A percentile compares a stretch with the other conserved stretches of the same genome.
Conservation (phyloP, 2,797 vertebrate species). For the Hemitrygon akajei region DNA sequence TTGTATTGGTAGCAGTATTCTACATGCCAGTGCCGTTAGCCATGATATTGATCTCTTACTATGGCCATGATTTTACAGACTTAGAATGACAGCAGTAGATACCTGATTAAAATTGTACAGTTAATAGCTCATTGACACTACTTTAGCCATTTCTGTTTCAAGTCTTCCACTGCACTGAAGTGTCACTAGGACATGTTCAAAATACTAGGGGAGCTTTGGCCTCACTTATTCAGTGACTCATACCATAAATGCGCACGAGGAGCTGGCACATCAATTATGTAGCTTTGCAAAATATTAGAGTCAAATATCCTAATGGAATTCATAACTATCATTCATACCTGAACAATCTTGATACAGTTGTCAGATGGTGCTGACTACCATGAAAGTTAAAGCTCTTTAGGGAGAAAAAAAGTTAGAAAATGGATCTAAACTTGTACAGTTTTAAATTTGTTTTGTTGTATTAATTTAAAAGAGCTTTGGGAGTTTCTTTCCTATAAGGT, state of each 20-base stretch:
- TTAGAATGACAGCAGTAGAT: not conserved
- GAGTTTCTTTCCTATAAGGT: conserved; percentile 8
- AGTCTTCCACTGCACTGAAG: not conserved
- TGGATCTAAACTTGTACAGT: too few relatives aligned
- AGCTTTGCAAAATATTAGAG: not conserved
- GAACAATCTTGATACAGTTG: not conserved
- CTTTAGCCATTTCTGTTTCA: not conserved
- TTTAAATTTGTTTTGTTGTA: too few relatives aligned
- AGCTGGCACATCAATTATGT: not conserved
- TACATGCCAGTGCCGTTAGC: not conserved
- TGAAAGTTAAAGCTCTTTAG: too few relatives aligned
- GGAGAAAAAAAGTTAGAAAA: too few relatives aligned
- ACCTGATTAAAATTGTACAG: not conserved
- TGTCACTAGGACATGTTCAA: not conserved
- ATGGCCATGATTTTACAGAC: not conserved
- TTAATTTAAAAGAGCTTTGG: not conserved
- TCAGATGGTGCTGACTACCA: not conserved
- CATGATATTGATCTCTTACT: not conserved
- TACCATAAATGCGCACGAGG: not conserved
- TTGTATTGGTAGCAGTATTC: not conserved
- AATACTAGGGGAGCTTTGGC: not conserved
- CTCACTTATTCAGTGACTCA: not conserved
- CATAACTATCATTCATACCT: not conserved
- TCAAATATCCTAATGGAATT: not conserved
- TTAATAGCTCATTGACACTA: not conserved